phyloP scores from a whole-genome alignment of 2,888 invertebrate genomes.

The Strigamia transsilvanica region DNA sequence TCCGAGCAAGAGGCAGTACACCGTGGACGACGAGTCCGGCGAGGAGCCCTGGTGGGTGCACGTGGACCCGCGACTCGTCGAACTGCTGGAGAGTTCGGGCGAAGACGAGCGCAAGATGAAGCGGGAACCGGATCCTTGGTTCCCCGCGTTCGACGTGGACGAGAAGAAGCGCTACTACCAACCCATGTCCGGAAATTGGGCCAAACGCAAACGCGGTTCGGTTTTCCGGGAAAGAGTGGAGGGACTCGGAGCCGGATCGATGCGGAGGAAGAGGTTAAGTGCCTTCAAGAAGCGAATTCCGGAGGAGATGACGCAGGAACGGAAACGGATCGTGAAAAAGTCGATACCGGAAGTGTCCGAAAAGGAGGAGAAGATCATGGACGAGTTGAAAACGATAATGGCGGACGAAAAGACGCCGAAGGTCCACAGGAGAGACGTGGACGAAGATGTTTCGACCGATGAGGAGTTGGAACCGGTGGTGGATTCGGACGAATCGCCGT shows the following conservation, averaged over 20 bases:
- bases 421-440: background rate
- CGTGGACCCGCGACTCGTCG: slow-evolving; percentile 30
- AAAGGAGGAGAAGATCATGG: slow-evolving; percentile 27
- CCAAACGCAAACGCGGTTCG: slow-evolving; percentile 44
- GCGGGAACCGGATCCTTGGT: slow-evolving; percentile 51
- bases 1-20: background rate
- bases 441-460: background rate
- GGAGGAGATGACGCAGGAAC: background rate
- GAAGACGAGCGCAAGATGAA: slow-evolving; percentile 40
- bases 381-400: slow-evolving; percentile 50
- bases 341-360: background rate
- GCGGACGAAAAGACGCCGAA: slow-evolving; percentile 49
- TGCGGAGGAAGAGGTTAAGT: slow-evolving; percentile 4
- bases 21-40: background rate
- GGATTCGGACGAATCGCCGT: slow-evolving; percentile 22
- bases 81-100: background rate
- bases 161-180: slow-evolving; percentile 1
- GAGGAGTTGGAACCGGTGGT: background rate
- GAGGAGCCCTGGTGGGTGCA: slow-evolving; percentile 49
- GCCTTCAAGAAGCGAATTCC: slow-evolving; percentile 20
- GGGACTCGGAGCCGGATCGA: background rate
- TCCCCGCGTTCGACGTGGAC: slow-evolving; percentile 49
- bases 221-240: slow-evolving; percentile 41
- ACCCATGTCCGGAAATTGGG: slow-evolving; percentile 1
- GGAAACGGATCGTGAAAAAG: slow-evolving; percentile 50